Percentiles rank a stretch among this genome's conserved stretches.
phyloP scores from a whole-genome alignment of 2,888 invertebrate species.

The Scrobipalpa costella region DNA sequence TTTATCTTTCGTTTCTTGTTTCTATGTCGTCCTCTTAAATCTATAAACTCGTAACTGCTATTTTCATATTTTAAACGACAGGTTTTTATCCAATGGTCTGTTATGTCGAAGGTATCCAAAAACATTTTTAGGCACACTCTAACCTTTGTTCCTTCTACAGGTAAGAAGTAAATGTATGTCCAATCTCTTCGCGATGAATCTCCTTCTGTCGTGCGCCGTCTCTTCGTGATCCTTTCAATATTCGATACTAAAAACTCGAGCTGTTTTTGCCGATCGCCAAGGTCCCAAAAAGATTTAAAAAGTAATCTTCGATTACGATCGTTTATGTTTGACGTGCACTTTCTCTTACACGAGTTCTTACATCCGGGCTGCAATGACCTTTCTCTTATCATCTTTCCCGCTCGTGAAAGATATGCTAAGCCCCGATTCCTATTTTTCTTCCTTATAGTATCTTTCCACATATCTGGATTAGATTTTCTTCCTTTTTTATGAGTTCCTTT shows the following conservation, averaged over 20 bases:
- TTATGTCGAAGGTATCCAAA: background rate
- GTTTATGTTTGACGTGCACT: background rate
- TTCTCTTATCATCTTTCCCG: background rate
- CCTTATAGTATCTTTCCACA: background rate
- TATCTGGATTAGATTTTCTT: background rate
- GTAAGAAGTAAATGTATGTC: background rate
- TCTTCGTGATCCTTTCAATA: background rate
- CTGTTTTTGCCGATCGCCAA: constrained; percentile 7
- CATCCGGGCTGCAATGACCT: background rate
- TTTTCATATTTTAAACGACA: background rate
- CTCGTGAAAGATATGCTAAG: background rate
- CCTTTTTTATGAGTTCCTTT: background rate
- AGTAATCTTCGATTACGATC: background rate
- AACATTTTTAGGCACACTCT: constrained; percentile 9
- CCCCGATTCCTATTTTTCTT: background rate
- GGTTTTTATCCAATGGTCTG: background rate
- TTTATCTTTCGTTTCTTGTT: background rate
- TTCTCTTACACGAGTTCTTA: background rate
- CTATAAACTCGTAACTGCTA: background rate
- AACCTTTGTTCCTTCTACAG: background rate
- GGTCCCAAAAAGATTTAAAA: background rate
- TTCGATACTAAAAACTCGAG: background rate
- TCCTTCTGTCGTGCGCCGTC: background rate
- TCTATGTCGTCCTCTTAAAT: background rate
- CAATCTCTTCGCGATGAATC: background rate